Base-by-base conservation (phyloP, 2,797 vertebrate genomes). In the Onychomys leucogaster region DNA sequence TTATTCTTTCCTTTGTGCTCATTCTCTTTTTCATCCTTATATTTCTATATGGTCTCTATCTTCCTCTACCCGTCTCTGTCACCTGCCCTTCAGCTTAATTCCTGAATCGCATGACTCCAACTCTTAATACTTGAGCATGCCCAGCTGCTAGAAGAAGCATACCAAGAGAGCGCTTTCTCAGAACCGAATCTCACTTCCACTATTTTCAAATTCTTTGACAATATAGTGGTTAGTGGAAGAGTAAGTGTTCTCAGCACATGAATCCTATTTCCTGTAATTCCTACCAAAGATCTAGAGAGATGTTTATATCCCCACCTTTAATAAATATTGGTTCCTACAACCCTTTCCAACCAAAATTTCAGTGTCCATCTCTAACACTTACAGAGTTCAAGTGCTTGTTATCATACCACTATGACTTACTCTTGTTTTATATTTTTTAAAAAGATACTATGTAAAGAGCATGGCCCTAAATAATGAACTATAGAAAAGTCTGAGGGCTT, bases 1-100 rank as follows among this genome's bases (percentile, higher is more conserved):
- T 78, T 75, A 41, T 83, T 91, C n/a, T 85, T 94, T 86, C n/a
- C 69, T 94, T 92, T 96, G n/a, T 89, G 81, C 81, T 73, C 29
- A 6, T 89, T 67, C 32, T 88, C 46, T 92, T 59, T 95, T 73
- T 77, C 63, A 75, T 88, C 77, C 95, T 88, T 78, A 14, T 73
- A 49, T 91, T 88, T 77, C 32, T 78, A 2, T 63, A 6, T 25
- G 32, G 14, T 63, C 41, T 86, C 16, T 91, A 63, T 83, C 82
- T 73, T 19, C 76, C 1, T 21, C 86, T 19, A 32, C 6, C 1
- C 11, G 73, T 87, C 77, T 88, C 17, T 25, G 83, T 95, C n/a
- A 67, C 63, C 0, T 86, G 12, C 23, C 61, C 0, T 88, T 49
- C 32, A 55, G 76, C 10, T 49, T 92, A 43, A 9, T 21, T 82